Conservation (phyloP, 2,113 vertebrate species). For the Lichenostomus cassidix region DNA sequence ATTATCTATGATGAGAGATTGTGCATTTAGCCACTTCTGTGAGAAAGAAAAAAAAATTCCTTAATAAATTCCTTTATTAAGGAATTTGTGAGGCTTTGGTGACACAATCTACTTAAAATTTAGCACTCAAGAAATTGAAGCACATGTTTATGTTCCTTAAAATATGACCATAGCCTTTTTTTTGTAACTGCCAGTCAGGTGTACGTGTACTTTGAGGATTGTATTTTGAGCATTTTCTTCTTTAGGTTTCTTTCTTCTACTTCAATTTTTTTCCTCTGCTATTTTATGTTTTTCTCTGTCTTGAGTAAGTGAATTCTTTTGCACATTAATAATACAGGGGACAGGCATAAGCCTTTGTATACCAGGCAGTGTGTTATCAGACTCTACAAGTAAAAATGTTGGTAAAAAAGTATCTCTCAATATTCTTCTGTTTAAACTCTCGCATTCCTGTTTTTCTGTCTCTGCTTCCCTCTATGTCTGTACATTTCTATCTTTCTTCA, state of each 20-base stretch:
- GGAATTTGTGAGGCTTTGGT: not conserved
- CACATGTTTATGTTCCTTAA: not conserved
- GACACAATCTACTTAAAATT: not conserved
- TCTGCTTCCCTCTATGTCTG: not conserved
- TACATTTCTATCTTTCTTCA: not conserved
- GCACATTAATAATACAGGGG: not conserved
- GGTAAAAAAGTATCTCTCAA: not conserved
- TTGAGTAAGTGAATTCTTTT: not conserved
- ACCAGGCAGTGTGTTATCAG: not conserved
- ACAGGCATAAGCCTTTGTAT: not conserved
- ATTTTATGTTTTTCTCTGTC: not conserved
- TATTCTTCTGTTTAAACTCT: not conserved
- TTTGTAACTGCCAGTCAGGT: not conserved
- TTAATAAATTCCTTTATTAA: too few species aligned
- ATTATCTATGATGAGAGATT: not conserved
- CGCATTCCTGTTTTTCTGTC: not conserved
- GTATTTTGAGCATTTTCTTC: not conserved
- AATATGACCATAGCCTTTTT: not conserved
- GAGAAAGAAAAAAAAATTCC: fast-evolving
- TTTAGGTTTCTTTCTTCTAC: not conserved
- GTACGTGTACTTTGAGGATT: not conserved
- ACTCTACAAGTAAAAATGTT: not conserved
- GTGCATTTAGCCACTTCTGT: not conserved
- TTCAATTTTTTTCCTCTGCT: not conserved
- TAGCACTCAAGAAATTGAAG: not conserved